Base-by-base conservation (phyloP, 1,140 invertebrate species). In the Ditylenchus dipsaci region DNA sequence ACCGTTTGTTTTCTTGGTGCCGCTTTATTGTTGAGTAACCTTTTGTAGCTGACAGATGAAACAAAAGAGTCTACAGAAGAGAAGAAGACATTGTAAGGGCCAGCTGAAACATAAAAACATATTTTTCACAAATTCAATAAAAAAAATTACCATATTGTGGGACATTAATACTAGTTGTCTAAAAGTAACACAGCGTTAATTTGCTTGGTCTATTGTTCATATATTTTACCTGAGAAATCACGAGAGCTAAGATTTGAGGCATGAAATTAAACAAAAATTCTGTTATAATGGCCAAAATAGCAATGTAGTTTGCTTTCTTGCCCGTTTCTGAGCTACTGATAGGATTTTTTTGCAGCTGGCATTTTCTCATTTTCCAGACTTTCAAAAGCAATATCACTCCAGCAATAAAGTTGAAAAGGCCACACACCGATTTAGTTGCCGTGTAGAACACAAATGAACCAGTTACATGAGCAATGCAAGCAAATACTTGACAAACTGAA, bases 31-130 rank as follows among this genome's bases (percentile, higher is more conserved):
- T n/a, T n/a, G n/a, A n/a, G n/a, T n/a, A n/a, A n/a, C n/a, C n/a
- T n/a, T n/a, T n/a, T n/a, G n/a, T 45, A 45, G 43, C 11, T 45
- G 11, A n/a, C 11, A 11, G 43, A 45, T 13, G 43, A 45, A 11
- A 59, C 19, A 11, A 59, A 19, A 13, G 57, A 59, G 19, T 59
- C 57, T 19, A 59, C 57, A 11, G 57, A 59, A 11, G 21, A 11
- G 57, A 59, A 59, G 57, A 59, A 59, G 57, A 59, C 57, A 38
- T 59, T 59, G 57, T 59, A 59, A 11, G 57, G 57, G 11, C 57
- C 57, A 38, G 57, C 57, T 59, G 57, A 59, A 59, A 59, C 9
- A 13, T 38, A 19, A 13, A 38, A 11, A 21, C 13, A 11, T 11
- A 23, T 45, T 45, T 45, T 45, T 11, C 43, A n/a, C 11, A 13